Base-by-base conservation (phyloP, 2,888 invertebrate species). In the Drosophila cognata region DNA sequence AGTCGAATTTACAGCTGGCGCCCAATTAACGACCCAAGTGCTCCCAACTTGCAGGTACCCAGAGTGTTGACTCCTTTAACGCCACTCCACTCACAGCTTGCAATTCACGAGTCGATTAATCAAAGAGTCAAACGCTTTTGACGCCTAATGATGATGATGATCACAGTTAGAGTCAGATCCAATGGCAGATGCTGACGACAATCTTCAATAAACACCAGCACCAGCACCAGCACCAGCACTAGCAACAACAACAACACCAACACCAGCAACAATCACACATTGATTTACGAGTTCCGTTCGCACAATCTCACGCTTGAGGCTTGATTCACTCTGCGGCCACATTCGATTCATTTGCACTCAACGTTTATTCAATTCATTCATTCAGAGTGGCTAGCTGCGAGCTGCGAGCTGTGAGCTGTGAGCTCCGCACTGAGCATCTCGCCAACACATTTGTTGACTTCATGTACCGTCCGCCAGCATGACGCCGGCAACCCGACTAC, bases 201-300 rank as follows among this genome's bases (percentile, higher is more conserved):
- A 60, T 46, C 59, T 53, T 43, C 74, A 55, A 33, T 8, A 36
- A 36, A 55, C 50, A 51, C 8, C 50, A 51, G 8, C 46, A 46
- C 0, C 33, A 46, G 4, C 25, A 46, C 4, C 57, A 46, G 1
- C 57, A 46, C 0, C 58, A 33, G 6, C 28, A 35, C 2, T 46
- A 59, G 1, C 48, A 28, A 8, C 48, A 57, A 5, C 66, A 53
- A 0, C 36, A 52, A 0, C 36, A 11, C 7, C 60, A 25, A 10
- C n/a, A 36, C 6, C 53, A 38, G 29, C 53, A 51, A 28, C 59
- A 70, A 21, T 33, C 41, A 33, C 61, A 60, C 56, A 56, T 51
- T 77, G 77, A 77, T 80, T 77, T 80, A 80, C 77, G 77, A 66
- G 77, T 80, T 77, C 77, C 77, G 81, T 53, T 81, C 66, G 74